phyloP scores from a whole-genome alignment of 2,888 invertebrate species.

The Eugnorisma glareosa region DNA sequence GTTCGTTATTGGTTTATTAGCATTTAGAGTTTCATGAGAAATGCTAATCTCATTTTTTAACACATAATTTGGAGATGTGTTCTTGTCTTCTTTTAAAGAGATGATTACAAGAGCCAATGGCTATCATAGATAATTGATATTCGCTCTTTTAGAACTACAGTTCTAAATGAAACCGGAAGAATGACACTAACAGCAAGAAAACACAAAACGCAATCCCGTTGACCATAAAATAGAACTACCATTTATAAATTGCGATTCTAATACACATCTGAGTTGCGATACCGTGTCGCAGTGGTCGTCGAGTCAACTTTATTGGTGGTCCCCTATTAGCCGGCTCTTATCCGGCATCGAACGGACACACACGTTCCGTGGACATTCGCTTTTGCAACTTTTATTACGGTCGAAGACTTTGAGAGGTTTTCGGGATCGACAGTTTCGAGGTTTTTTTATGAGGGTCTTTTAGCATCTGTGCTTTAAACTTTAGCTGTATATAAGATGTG shows the following conservation, averaged over 20 bases:
- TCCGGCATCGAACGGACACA: slow-evolving; percentile 74
- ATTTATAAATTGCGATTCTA: slow-evolving; percentile 78
- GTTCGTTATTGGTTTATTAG: slow-evolving; percentile 37
- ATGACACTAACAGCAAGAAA: slow-evolving; percentile 28
- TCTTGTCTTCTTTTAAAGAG: background rate
- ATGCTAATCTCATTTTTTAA: slow-evolving; percentile 6
- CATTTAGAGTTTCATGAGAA: slow-evolving; percentile 31
- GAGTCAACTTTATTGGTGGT: slow-evolving; percentile 75
- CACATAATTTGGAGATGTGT: background rate
- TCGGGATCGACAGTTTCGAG: slow-evolving; percentile 7
- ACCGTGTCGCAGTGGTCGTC: slow-evolving; percentile 63
- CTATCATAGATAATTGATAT: too few species aligned
- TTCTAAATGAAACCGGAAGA: slow-evolving; percentile 40
- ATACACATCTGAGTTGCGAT: slow-evolving; percentile 65
- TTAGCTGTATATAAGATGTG: background rate
- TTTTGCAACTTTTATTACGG: slow-evolving; percentile 68
- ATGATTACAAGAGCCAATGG: background rate
- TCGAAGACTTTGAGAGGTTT: slow-evolving; percentile 30
- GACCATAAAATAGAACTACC: slow-evolving; percentile 75
- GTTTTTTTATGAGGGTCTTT: background rate
- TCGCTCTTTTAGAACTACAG: too few species aligned
- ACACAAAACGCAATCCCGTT: slow-evolving; percentile 38
- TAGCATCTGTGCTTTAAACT: background rate
- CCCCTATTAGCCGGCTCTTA: slow-evolving; percentile 76
- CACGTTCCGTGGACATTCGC: slow-evolving; percentile 65